Evolutionary conservation across 2,888 invertebrate genomes (phyloP).

Genomic region (Magallana nippona): DNA sequence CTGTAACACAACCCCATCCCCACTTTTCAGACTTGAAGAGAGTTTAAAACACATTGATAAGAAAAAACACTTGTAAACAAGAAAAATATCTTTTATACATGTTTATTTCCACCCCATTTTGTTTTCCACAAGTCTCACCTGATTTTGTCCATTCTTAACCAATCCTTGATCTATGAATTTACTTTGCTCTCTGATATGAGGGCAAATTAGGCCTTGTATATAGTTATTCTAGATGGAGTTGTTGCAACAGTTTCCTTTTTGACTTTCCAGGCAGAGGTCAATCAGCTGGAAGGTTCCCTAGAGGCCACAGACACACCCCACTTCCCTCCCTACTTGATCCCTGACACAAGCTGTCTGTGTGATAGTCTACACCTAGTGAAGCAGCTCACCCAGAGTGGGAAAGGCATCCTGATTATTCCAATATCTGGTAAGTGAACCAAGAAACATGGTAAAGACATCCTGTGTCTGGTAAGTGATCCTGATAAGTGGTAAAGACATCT

Average conservation of each 20-base stretch:
- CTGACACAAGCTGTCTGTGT: constrained; percentile 90
- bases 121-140: too few species aligned
- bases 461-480: not conserved
- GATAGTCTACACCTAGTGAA: constrained; percentile 89
- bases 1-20: too few species aligned
- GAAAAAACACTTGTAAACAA: too few species aligned
- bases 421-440: constrained; percentile 86
- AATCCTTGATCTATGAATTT: too few species aligned
- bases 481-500: constrained; percentile 84
- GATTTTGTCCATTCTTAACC: too few species aligned
- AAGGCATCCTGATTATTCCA: constrained; percentile 93
- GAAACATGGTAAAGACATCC: constrained; percentile 75
- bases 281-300: constrained; percentile 86
- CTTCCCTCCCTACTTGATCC: constrained; percentile 92
- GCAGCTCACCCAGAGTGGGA: constrained; percentile 89
- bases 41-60: too few species aligned
- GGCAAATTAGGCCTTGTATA: not conserved
- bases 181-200: too few species aligned
- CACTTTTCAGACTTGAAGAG: too few species aligned
- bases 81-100: too few species aligned
- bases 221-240: not conserved
- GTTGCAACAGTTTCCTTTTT: not conserved
- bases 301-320: constrained; percentile 71
- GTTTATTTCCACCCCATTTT: too few species aligned
- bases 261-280: constrained; percentile 86